Percentiles rank a stretch among this genome's conserved stretches.
phyloP scores from a whole-genome alignment of 1,140 invertebrate genomes.

The Drosophila trapezifrons region DNA sequence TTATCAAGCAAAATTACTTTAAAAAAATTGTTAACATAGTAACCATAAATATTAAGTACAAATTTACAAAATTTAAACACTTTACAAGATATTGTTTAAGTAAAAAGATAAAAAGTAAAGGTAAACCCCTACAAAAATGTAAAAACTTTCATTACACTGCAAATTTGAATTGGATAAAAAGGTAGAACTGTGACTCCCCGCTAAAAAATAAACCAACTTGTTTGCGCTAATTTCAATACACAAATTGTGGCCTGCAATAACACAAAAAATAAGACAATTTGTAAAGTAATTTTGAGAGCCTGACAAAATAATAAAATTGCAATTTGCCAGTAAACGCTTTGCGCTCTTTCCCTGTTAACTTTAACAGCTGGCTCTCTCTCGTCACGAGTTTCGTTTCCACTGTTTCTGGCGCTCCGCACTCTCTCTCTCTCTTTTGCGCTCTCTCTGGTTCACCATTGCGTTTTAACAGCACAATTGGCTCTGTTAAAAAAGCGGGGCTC shows the following conservation, averaged over 20 bases:
- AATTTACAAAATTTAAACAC: too few species aligned
- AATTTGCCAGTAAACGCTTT: conserved; percentile 20
- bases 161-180: background rate
- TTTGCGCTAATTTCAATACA: background rate
- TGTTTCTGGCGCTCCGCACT: background rate
- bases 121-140: background rate
- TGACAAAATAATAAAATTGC: conserved; percentile 22
- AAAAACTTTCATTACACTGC: background rate
- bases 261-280: background rate
- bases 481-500: conserved; percentile 8
- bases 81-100: rapidly evolving
- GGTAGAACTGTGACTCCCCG: background rate
- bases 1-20: background rate
- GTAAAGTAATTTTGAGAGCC: background rate
- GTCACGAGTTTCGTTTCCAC: background rate
- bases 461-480: conserved; percentile 21
- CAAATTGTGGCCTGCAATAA: background rate
- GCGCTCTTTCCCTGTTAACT: conserved; percentile 12
- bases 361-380: conserved; percentile 25
- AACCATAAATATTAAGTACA: too few species aligned
- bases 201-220: background rate
- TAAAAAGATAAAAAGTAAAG: too few species aligned
- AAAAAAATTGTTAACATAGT: too few species aligned
- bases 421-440: background rate
- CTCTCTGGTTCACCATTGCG: conserved; percentile 1